Base-by-base conservation (phyloP, 2,113 vertebrate species). In the Grammomys dolichurus region DNA sequence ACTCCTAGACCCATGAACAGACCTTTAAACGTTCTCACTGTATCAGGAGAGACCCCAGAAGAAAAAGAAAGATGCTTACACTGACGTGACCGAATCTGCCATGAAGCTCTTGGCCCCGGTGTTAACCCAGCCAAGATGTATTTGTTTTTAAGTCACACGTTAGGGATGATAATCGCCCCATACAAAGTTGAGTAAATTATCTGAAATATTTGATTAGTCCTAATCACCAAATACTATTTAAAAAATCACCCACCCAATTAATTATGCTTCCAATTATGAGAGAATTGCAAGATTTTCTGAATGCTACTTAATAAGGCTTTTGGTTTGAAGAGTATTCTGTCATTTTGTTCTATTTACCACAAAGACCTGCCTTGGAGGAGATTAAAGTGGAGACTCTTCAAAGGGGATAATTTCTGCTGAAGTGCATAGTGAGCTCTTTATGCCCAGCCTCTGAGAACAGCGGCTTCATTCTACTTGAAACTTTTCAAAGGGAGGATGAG, bases 241-340 rank as follows among this genome's bases (percentile, higher is more conserved):
- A 31, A 95, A 90, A 97, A 91, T 94, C 60, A 86, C 33, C 89
- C 85, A 90, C 70, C 89, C 96, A 97, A 97, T 98, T 97, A 97
- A 97, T 98, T 46, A 97, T 93, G 56, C 92, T 93, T 97, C 93
- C 97, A 96, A 97, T 97, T 95, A 94, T 3, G 51, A 97, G 51
- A 90, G 96, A 97, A 90, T 81, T 60, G 97, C 89, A 80, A 75
- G 89, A 54, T 95, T 97, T 96, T 91, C 91, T 94, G 89, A 97
- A 89, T 84, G 77, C 96, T 63, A 84, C 43, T 97, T 96, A 97
- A 95, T 95, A 95, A 95, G 92, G 54, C 54, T 97, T 92, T 97
- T 89, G 87, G 94, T 85, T 78, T 36, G 97, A 97, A 93, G 94
- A 72, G 22, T 36, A 56, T 75, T 33, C 43, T 97, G 91, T 96